Percentiles rank a stretch among this genome's conserved stretches.
These are phyloP conservation scores for Catharus fuscescens DNA, from an alignment of 2,113 vertebrate species.

Conservation along the genomic window DNA sequence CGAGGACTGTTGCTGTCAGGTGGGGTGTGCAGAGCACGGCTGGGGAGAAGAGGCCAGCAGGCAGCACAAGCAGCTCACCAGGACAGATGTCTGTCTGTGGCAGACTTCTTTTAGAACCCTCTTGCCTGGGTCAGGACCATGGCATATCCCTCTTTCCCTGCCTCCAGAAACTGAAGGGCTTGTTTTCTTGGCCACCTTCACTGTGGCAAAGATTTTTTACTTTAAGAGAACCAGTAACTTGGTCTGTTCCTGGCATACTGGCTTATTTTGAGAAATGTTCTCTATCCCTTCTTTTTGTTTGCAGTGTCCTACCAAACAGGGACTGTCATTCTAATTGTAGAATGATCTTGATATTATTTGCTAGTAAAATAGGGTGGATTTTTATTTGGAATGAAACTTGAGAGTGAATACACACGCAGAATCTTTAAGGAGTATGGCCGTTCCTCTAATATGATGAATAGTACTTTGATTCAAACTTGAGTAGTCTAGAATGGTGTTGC, in stretches of 20 bases:
- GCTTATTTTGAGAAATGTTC: not conserved
- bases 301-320: not conserved
- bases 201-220: not conserved
- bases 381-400: not conserved
- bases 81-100: fast-evolving
- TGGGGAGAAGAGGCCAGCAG: not conserved
- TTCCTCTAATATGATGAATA: not conserved
- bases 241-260: not conserved
- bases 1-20: fast-evolving
- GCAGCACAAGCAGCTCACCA: not conserved
- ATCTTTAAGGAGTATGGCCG: not conserved
- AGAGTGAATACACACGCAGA: not conserved
- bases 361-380: not conserved
- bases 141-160: not conserved
- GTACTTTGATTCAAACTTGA: not conserved
- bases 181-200: not conserved
- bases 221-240: not conserved
- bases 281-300: not conserved
- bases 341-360: not conserved
- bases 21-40: not conserved
- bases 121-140: fast-evolving
- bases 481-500: not conserved
- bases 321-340: not conserved
- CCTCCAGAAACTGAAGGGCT: not conserved
- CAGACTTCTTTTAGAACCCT: not conserved